These are phyloP conservation scores for Aspidapion aeneum DNA, from an alignment of 2,888 invertebrate genomes.

Conservation along the genomic window DNA sequence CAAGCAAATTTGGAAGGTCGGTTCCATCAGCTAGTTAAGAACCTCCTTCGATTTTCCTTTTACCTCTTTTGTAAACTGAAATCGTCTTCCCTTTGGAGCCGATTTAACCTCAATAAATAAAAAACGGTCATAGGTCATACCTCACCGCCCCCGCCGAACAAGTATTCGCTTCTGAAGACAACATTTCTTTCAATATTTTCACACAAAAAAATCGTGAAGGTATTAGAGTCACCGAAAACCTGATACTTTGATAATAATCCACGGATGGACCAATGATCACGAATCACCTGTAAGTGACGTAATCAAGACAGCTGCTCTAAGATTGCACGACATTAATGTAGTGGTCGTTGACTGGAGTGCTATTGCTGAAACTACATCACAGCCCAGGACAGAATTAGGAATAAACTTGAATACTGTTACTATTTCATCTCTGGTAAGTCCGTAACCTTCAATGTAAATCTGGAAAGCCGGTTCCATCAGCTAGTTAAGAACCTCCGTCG, in stretches of 20 bases:
- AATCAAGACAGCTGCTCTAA: slow-evolving; percentile 32
- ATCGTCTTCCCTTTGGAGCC: too few species aligned
- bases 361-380: slow-evolving; percentile 26
- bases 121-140: too few species aligned
- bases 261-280: slow-evolving; percentile 38
- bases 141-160: slow-evolving; percentile 8
- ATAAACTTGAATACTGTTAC: slow-evolving; percentile 16
- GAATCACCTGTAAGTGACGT: slow-evolving; percentile 31
- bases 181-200: slow-evolving; percentile 34
- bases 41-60: too few species aligned
- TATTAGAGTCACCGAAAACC: slow-evolving; percentile 18
- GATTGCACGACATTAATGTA: slow-evolving; percentile 35
- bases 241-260: slow-evolving; percentile 37
- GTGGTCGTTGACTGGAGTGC: slow-evolving; percentile 41
- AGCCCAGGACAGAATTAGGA: slow-evolving; percentile 20
- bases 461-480: too few species aligned
- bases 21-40: too few species aligned
- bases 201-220: slow-evolving; percentile 27
- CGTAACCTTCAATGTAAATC: too few species aligned
- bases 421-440: slow-evolving; percentile 33
- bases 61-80: too few species aligned
- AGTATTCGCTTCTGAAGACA: slow-evolving; percentile 21
- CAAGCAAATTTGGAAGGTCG: too few species aligned
- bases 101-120: too few species aligned
- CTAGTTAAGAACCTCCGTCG: too few species aligned